These are phyloP conservation scores for Liparis tanakae DNA, from an alignment of 2,797 vertebrate genomes.

Conservation along the genomic window DNA sequence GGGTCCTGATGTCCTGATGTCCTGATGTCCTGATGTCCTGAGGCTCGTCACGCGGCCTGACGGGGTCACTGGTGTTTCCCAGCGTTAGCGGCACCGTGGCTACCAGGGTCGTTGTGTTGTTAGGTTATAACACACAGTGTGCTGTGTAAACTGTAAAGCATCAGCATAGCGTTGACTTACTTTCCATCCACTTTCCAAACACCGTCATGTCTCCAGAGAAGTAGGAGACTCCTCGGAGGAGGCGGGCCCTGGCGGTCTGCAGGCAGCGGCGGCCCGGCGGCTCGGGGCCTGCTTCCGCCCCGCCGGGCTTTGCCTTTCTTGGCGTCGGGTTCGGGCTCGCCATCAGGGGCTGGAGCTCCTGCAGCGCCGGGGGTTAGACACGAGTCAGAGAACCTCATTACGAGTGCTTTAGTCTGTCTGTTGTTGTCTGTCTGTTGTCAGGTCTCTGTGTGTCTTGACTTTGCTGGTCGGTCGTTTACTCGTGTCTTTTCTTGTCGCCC, in stretches of 20 bases:
- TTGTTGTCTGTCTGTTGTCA: too few relatives aligned
- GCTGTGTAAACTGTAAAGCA: too few relatives aligned
- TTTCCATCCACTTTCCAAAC: constrained; percentile 90
- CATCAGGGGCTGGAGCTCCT: constrained; percentile 85
- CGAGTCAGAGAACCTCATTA: not conserved
- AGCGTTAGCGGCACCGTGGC: not conserved
- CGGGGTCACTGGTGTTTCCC: too few relatives aligned
- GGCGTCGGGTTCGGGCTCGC: constrained; percentile 56
- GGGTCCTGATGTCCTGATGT: too few relatives aligned
- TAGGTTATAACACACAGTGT: not conserved
- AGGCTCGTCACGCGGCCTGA: too few relatives aligned
- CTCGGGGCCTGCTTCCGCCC: constrained; percentile 17
- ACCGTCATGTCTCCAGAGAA: constrained; percentile 91
- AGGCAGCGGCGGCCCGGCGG: not conserved
- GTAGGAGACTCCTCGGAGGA: constrained; percentile 82
- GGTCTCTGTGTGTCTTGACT: too few relatives aligned
- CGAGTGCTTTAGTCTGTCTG: too few relatives aligned
- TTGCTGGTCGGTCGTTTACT: too few relatives aligned
- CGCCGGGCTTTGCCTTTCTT: constrained; percentile 31
- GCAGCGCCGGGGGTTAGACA: not conserved
- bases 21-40: too few relatives aligned
- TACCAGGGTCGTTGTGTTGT: not conserved
- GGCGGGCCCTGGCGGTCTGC: constrained; percentile 45
- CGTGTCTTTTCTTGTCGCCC: too few relatives aligned
- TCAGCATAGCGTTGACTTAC: constrained; percentile 84